These are phyloP conservation scores for Drosophila carrolli DNA, from an alignment of 1,140 invertebrate species.

Conservation along the genomic window DNA sequence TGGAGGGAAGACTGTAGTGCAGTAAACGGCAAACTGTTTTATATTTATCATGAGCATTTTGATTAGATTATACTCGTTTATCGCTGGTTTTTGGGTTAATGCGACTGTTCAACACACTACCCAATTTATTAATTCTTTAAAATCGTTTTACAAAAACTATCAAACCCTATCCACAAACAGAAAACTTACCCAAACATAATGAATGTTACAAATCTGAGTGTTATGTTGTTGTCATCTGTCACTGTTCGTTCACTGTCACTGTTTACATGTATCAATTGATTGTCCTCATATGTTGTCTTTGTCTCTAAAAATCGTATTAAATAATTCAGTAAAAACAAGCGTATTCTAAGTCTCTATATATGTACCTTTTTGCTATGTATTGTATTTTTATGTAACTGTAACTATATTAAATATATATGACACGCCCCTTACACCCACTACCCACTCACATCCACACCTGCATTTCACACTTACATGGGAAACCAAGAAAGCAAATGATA, in stretches of 20 bases:
- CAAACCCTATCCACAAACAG: neutral
- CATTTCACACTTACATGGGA: conserved; percentile 33
- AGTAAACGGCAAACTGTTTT: conserved; percentile 16
- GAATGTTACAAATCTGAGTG: conserved; percentile 62
- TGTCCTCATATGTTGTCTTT: conserved; percentile 60
- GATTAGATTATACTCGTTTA: conserved; percentile 27
- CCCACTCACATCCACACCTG: conserved; percentile 18
- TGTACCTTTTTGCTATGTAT: conserved; percentile 73
- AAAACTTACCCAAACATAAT: conserved; percentile 14
- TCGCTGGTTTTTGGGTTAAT: conserved; percentile 15
- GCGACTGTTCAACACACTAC: conserved; percentile 2
- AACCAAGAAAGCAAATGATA: conserved; percentile 17
- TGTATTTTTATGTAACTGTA: conserved; percentile 61
- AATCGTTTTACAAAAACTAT: conserved; percentile 5
- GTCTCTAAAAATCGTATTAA: conserved; percentile 33
- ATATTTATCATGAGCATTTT: conserved; percentile 6
- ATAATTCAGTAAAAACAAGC: conserved; percentile 18
- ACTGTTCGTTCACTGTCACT: conserved; percentile 64
- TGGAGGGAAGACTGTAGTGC: conserved; percentile 33
- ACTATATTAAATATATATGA: conserved; percentile 35
- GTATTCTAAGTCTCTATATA: conserved; percentile 61
- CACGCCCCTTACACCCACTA: conserved; percentile 16
- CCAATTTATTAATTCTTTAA: neutral
- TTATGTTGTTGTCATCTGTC: conserved; percentile 71
- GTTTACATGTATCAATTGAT: conserved; percentile 50